Base-by-base conservation (phyloP, 1,140 invertebrate genomes). In the Brachionus rotundiformis region DNA sequence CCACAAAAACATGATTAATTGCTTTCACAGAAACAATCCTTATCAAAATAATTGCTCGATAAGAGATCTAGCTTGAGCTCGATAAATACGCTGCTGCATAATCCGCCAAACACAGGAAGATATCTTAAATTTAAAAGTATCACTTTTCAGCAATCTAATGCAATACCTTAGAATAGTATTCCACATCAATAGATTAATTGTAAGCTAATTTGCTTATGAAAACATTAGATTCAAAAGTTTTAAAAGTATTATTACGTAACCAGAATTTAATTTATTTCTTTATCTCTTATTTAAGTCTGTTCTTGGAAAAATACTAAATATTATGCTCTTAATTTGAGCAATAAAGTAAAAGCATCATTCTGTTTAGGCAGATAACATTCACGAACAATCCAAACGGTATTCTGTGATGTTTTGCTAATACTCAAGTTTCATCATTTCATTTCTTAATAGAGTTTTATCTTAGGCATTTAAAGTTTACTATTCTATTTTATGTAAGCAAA, bases 341-440 rank as follows among this genome's bases (percentile, higher is more conserved):
- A 68, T 36, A 8, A 19, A 68, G 31, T 68, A 33, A 19, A 33
- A 39, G 27, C 63, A 33, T 68, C 16, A 36, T 31, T 36, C 7
- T 11, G n/a, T 13, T 29, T 29, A n/a, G 19, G 29, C 29, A 68
- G 63, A 68, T 68, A 33, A 68, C 63, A 68, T 49, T 49, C 63
- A 23, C 63, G n/a, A 68, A 33, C 31, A 68, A 63, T 16, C 19
- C 33, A 36, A 68, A 39, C 8, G 63, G 33, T 36, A 39, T 68
- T 68, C 31, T 19, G n/a, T 19, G 33, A 68, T 68, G 63, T 68
- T 36, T 68, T 33, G 63, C 63, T 68, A 39, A 68, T 68, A 31
- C 29, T 36, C 23, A 68, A 68, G 36, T 68, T 68, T 68, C 13
- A 68, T 33, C 16, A n/a, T 68, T 68, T 68, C 13, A 68, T 33